Evolutionary conservation across 2,888 invertebrate genomes (phyloP).

Genomic region (Choristoneura rosaceana): DNA sequence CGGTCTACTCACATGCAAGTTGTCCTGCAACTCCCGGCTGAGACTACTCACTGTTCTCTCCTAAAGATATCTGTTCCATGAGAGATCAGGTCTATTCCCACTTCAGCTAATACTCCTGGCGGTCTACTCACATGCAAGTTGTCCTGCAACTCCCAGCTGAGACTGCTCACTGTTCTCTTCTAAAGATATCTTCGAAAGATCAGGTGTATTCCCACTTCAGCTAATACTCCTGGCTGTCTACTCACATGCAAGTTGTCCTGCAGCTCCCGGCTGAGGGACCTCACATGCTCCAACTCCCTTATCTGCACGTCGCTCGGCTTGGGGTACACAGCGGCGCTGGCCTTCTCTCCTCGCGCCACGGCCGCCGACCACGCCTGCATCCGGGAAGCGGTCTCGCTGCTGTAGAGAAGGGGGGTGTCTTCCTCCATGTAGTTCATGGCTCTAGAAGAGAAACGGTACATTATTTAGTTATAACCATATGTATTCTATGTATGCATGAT

Average conservation of each 20-base stretch:
- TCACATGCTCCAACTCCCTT: constrained; percentile 71
- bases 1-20: constrained; percentile 60
- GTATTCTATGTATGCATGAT: no score
- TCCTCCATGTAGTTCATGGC: constrained; percentile 64
- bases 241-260: constrained; percentile 74
- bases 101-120: no score
- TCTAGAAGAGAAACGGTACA: constrained; percentile 43
- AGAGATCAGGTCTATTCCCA: no score
- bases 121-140: constrained; percentile 65
- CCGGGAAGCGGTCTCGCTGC: constrained; percentile 59
- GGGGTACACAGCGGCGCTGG: constrained; percentile 71
- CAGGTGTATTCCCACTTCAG: no score
- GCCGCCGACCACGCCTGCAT: constrained; percentile 71
- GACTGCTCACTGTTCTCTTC: constrained; percentile 68
- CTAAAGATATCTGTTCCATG: no score
- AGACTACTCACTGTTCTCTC: constrained; percentile 68
- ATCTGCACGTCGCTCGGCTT: constrained; percentile 70
- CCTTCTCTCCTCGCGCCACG: constrained; percentile 61
- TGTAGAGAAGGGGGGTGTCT: constrained; percentile 58
- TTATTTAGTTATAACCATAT: no score
- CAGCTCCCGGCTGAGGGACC: constrained; percentile 72
- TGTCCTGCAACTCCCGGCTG: constrained; percentile 41
- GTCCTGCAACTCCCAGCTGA: constrained; percentile 75
- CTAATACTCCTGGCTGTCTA: constrained; percentile 5
- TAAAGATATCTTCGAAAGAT: no score